These are phyloP conservation scores for Physeter macrocephalus DNA, from an alignment of 2,113 vertebrate genomes.

Conservation along the genomic window DNA sequence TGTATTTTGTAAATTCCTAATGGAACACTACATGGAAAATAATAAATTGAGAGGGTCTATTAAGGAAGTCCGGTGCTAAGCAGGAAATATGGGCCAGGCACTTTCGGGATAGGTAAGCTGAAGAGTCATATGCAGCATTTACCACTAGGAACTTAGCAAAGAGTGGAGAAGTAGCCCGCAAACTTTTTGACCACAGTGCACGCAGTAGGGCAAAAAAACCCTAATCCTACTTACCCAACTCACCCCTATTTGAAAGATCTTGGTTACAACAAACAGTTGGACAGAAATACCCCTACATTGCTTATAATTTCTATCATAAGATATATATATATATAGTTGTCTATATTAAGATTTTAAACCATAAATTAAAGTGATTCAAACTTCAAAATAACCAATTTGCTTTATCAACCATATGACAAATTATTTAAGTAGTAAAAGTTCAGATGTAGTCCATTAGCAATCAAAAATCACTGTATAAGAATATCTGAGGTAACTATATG, in stretches of 20 bases:
- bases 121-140: neutral
- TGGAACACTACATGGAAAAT: neutral
- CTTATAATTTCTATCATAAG: neutral
- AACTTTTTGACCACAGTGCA: neutral
- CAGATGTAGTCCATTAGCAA: neutral
- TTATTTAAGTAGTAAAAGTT: neutral
- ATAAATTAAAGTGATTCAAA: neutral
- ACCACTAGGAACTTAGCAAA: neutral
- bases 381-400: neutral
- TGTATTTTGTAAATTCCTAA: neutral
- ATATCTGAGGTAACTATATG: neutral
- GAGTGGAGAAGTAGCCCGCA: neutral
- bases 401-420: neutral
- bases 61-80: neutral
- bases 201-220: neutral
- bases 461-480: neutral
- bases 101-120: neutral
- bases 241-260: neutral
- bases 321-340: neutral
- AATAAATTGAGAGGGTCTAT: neutral
- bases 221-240: neutral
- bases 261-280: neutral
- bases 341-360: neutral
- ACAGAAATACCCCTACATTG: neutral
- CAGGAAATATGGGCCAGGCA: neutral